Evolutionary conservation across 2,888 invertebrate genomes (phyloP).

Genomic region (Sphaeridia pumilis): DNA sequence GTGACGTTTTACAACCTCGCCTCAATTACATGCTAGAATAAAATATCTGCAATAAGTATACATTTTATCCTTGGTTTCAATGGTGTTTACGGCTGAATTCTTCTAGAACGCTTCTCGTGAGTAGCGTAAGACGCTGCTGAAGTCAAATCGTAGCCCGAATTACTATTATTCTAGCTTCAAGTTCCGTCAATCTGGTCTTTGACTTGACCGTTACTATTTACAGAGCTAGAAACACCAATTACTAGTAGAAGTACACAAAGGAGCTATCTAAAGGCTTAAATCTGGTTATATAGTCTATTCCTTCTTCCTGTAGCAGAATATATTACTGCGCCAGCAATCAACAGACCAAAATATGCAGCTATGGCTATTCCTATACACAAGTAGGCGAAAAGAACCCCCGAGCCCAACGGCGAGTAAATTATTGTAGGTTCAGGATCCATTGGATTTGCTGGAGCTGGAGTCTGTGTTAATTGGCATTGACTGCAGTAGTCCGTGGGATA

Average conservation of each 20-base stretch:
- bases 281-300: too few relatives aligned
- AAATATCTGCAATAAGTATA: too few relatives aligned
- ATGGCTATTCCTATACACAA: background rate
- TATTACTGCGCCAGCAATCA: background rate
- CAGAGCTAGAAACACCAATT: background rate
- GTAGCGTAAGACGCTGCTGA: background rate
- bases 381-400: background rate
- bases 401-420: background rate
- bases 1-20: too few relatives aligned
- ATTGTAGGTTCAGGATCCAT: too few relatives aligned
- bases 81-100: background rate
- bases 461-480: background rate
- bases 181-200: too few relatives aligned
- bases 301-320: background rate
- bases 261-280: too few relatives aligned
- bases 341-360: background rate
- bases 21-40: too few relatives aligned
- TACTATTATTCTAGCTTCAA: too few relatives aligned
- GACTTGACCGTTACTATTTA: too few relatives aligned
- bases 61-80: background rate
- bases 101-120: background rate
- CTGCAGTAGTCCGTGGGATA: background rate
- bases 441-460: background rate
- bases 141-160: background rate
- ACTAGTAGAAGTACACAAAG: background rate